These are phyloP conservation scores for Uria aalge DNA, from an alignment of 2,113 vertebrate species.

Conservation along the genomic window DNA sequence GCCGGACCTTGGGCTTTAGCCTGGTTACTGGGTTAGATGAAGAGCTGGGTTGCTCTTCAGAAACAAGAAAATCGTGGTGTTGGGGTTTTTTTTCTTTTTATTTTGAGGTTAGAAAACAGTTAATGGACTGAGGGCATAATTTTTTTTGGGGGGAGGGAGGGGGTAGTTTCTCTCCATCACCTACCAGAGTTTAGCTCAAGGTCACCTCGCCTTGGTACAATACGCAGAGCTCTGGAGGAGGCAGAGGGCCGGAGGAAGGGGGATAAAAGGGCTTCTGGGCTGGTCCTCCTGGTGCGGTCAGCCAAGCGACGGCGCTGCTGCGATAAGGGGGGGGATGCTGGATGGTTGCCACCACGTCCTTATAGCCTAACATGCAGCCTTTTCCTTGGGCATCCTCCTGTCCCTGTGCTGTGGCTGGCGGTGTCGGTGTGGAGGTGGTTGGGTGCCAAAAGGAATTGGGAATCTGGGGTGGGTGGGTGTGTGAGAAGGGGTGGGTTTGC, in stretches of 20 bases:
- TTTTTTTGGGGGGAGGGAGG: not conserved
- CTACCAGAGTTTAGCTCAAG: slow-evolving; percentile 68
- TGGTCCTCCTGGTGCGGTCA: slow-evolving; percentile 52
- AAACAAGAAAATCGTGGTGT: not conserved
- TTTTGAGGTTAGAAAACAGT: slow-evolving; percentile 3
- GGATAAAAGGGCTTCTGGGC: slow-evolving; percentile 78
- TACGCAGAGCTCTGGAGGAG: slow-evolving; percentile 60
- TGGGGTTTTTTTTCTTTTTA: not conserved
- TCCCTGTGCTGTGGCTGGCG: slow-evolving; percentile 35
- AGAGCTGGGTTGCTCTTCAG: not conserved
- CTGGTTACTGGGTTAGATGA: not conserved
- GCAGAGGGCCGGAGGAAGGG: slow-evolving; percentile 63
- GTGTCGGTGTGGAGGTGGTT: not conserved
- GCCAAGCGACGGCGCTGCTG: slow-evolving; percentile 48
- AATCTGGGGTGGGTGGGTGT: not conserved
- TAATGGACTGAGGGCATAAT: not conserved
- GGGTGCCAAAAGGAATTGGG: slow-evolving; percentile 54
- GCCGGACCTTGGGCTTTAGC: not conserved
- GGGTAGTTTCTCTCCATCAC: slow-evolving; percentile 52
- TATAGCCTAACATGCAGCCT: slow-evolving; percentile 12
- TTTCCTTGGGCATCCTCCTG: slow-evolving; percentile 45
- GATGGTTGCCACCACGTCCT: slow-evolving; percentile 56
- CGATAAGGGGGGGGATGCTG: slow-evolving; percentile 59
- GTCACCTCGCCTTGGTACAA: slow-evolving; percentile 66
- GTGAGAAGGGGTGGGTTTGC: slow-evolving; percentile 55